A percentile compares a stretch with the other conserved stretches of the same genome.
phyloP scores from a whole-genome alignment of 2,797 vertebrate genomes.

The Acanthiza pusilla region DNA sequence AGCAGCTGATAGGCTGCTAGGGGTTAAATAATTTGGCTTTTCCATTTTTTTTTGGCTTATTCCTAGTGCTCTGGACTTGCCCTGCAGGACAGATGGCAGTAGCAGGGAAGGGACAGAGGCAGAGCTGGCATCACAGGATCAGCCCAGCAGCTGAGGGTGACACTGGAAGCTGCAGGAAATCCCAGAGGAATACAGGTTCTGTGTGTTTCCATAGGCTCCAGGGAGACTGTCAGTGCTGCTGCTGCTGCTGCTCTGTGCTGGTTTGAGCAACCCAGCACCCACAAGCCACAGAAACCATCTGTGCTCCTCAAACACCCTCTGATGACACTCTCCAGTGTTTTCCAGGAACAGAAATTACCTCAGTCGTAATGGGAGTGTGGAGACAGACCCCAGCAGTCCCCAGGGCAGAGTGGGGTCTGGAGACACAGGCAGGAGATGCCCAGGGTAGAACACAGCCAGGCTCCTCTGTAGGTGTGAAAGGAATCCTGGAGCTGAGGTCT shows the following conservation, averaged over 20 bases:
- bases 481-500: not conserved
- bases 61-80: not conserved
- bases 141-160: fast-evolving
- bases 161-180: not conserved
- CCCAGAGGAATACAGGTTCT: fast-evolving
- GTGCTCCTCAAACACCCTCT: not conserved
- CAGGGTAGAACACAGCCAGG: not conserved
- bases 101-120: not conserved
- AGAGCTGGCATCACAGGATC: not conserved
- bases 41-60: not conserved
- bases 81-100: not conserved
- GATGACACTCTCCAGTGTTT: fast-evolving
- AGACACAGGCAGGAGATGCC: not conserved
- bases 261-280: not conserved
- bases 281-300: not conserved
- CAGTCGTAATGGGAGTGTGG: fast-evolving
- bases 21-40: not conserved
- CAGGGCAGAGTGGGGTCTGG: not conserved
- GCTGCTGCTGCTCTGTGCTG: not conserved
- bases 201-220: not conserved
- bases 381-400: fast-evolving
- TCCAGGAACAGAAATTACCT: not conserved
- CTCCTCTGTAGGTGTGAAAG: not conserved
- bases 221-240: not conserved
- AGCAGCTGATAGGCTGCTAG: not conserved